Evolutionary conservation across 1,140 invertebrate genomes (phyloP), one percentile per base, ranked within the genome.

Genomic region (Drosophila nebulosa): DNA sequence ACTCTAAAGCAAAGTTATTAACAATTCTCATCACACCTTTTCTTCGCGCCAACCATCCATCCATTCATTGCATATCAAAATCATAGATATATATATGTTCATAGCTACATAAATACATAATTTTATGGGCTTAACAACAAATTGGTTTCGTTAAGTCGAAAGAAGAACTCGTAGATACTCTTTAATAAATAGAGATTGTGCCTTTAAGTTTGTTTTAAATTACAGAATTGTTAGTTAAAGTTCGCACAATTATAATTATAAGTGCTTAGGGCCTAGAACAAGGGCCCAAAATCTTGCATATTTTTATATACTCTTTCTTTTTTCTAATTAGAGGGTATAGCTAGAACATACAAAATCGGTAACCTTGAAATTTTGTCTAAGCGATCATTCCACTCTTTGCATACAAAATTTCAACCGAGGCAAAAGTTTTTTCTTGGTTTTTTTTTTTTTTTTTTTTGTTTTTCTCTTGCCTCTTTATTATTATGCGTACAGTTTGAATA

Each of bases 351-450:
- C 32, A 21, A 57, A 59, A 36, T 58, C 56, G 64, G 21, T 69
- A 90, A 90, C 88, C 88, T 90, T 90, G 88, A 90, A 90, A 88
- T 51, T 59, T 61, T 86, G 64, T 71, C 76, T 66, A 90, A 74
- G 73, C 86, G 88, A 90, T 90, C 88, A 90, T 90, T 90, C 83
- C 88, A 88, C 88, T 88, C 88, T 84, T 57, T 89, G 88, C 83
- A 90, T 90, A 83, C 81, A 62, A 83, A 89, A 71, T 60, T 59
- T 57, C 16, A 46, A 52, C 46, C 26, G 21, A 42, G 24, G 24
- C 36, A 46, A 61, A 63, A 9, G 26, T 63, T 50, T 50, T 27
- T 52, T 62, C 52, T 24, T 42, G 5, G 26, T 63, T 50, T 50
- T 27, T 52, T 62, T 62, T 24, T 42, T 18, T 1, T 0, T 5